Percentiles rank a stretch among this genome's conserved stretches.
Evolutionary conservation across 2,888 invertebrate genomes (phyloP).

Genomic region (Drosophila lacicola): DNA sequence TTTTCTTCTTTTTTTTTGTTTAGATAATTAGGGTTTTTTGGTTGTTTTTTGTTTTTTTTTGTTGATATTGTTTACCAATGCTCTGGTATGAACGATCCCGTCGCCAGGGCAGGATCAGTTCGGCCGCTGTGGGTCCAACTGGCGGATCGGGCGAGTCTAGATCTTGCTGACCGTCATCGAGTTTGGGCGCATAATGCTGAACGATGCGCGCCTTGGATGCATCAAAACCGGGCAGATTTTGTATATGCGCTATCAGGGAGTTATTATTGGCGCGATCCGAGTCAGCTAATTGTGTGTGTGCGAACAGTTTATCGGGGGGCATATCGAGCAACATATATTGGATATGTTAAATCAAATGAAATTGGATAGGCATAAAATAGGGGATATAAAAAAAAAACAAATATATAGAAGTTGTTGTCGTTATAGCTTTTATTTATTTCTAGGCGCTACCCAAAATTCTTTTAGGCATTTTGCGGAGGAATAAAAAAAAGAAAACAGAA

Average conservation of each 20-base stretch:
- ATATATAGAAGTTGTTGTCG: conserved; percentile 72
- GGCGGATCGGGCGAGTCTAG: conserved; percentile 83
- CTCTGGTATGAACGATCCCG: conserved; percentile 90
- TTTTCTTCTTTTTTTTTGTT: conserved; percentile 18
- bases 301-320: conserved; percentile 24
- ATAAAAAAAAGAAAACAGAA: conserved; percentile 8
- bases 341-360: conserved; percentile 61
- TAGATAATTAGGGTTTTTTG: conserved; percentile 8
- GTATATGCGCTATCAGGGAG: conserved; percentile 89
- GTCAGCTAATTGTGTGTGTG: conserved; percentile 79
- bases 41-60: conserved; percentile 13
- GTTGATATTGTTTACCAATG: conserved; percentile 87
- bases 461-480: conserved; percentile 7
- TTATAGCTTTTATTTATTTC: conserved; percentile 47
- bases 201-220: conserved; percentile 89
- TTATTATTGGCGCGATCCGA: conserved; percentile 88
- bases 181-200: conserved; percentile 87
- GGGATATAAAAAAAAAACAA: conserved; percentile 52
- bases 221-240: conserved; percentile 89
- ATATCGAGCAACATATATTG: conserved; percentile 56
- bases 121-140: conserved; percentile 91
- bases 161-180: conserved; percentile 79
- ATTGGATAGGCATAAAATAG: conserved; percentile 72
- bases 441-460: conserved; percentile 17
- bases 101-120: conserved; percentile 94